phyloP scores from a whole-genome alignment of 2,113 vertebrate genomes.

The Forbesichthys papilliferus region DNA sequence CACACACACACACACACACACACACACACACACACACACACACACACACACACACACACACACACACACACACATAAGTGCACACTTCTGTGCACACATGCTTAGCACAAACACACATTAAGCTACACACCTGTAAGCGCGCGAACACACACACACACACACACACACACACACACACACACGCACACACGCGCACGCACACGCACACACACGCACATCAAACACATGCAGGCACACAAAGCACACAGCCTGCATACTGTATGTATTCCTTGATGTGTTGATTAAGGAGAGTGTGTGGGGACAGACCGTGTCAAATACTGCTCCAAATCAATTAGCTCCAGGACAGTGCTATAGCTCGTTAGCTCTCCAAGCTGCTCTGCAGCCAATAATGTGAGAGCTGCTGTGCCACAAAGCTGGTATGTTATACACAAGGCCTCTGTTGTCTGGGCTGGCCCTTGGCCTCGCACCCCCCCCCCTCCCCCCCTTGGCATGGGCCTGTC shows the following conservation, averaged over 20 bases:
- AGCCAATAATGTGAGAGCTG: slow-evolving; percentile 40
- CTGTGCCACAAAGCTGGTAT: slow-evolving; percentile 38
- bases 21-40: not conserved
- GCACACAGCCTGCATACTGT: not conserved
- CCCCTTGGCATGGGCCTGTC: slow-evolving; percentile 52
- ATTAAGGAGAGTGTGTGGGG: slow-evolving; percentile 15
- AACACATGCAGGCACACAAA: not conserved
- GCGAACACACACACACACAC: not conserved
- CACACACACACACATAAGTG: not conserved
- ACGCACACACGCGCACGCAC: not conserved
- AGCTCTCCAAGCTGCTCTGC: slow-evolving; percentile 50
- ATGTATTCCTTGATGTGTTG: not conserved
- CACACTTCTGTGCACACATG: slow-evolving; percentile 18
- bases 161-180: not conserved
- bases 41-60: not conserved
- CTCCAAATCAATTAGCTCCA: slow-evolving; percentile 24
- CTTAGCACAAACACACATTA: not conserved
- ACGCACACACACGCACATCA: too few species aligned
- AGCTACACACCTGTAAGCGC: not conserved
- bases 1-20: not conserved
- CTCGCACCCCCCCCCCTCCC: slow-evolving; percentile 40
- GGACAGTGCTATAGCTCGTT: not conserved
- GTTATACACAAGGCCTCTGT: slow-evolving; percentile 51
- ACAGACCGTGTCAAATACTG: slow-evolving; percentile 34
- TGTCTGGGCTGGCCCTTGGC: slow-evolving; percentile 55